A percentile compares a stretch with the other conserved stretches of the same genome.
These are phyloP conservation scores for Triplophysa dalaica DNA, from an alignment of 2,113 vertebrate species.

Conservation along the genomic window DNA sequence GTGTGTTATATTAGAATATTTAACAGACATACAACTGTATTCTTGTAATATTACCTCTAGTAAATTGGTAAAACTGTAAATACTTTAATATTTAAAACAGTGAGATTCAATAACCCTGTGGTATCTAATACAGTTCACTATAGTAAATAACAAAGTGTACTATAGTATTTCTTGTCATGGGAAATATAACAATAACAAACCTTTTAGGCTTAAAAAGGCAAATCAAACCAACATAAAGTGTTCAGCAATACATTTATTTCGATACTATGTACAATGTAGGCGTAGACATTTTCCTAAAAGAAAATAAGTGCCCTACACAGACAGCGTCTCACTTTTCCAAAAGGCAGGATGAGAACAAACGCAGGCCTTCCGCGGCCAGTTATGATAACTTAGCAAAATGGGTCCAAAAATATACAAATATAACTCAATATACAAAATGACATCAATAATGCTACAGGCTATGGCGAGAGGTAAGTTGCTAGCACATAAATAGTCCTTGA, in stretches of 20 bases:
- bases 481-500: constrained; percentile 45
- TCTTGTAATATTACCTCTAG: too few species aligned
- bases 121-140: too few species aligned
- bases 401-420: constrained; percentile 69
- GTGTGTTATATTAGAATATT: too few species aligned
- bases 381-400: constrained; percentile 71
- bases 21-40: too few species aligned
- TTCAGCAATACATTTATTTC: constrained; percentile 56
- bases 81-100: too few species aligned
- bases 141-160: too few species aligned
- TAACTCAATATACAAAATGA: constrained; percentile 72
- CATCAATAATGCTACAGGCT: constrained; percentile 77
- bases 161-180: too few species aligned
- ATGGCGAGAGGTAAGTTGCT: constrained; percentile 34
- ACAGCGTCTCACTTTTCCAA: constrained; percentile 5
- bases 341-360: constrained; percentile 35
- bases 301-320: constrained; percentile 20
- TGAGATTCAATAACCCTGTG: too few species aligned
- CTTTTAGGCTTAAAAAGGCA: too few species aligned
- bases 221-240: not conserved
- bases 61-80: too few species aligned
- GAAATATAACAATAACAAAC: too few species aligned
- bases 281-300: constrained; percentile 36
- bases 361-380: constrained; percentile 65
- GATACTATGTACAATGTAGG: constrained; percentile 73